Conservation (phyloP, 2,888 invertebrate species). For the Chrysolina haemoptera region DNA sequence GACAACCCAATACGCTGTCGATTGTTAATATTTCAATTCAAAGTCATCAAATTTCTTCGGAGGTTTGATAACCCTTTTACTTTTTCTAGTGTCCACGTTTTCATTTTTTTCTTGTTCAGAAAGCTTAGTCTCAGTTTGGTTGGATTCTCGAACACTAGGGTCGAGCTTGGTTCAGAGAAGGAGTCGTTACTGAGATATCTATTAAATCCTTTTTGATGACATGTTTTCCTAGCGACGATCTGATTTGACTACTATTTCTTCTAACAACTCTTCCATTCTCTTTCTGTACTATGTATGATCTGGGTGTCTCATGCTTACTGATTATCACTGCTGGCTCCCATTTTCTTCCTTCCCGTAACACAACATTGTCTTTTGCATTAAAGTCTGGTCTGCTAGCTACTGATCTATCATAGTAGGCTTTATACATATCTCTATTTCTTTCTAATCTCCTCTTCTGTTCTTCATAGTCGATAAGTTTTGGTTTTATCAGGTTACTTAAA, state of each 20-base stretch:
- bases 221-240: no score
- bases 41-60: no score
- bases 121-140: no score
- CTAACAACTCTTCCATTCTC: neutral
- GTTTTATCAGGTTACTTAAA: neutral
- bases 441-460: neutral
- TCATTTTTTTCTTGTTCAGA: no score
- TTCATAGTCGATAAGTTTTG: neutral
- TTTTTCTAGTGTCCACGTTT: no score
- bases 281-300: neutral
- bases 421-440: neutral
- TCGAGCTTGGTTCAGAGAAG: neutral
- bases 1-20: neutral
- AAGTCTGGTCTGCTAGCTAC: neutral
- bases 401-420: neutral
- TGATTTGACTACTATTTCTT: neutral
- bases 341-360: neutral
- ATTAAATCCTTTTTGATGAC: neutral
- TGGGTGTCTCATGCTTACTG: no score
- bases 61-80: no score
- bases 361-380: neutral
- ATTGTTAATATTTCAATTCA: neutral
- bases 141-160: neutral
- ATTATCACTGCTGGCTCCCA: no score
- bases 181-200: neutral